Conservation (phyloP, 2,888 invertebrate species). For the Napeogenes inachia region DNA sequence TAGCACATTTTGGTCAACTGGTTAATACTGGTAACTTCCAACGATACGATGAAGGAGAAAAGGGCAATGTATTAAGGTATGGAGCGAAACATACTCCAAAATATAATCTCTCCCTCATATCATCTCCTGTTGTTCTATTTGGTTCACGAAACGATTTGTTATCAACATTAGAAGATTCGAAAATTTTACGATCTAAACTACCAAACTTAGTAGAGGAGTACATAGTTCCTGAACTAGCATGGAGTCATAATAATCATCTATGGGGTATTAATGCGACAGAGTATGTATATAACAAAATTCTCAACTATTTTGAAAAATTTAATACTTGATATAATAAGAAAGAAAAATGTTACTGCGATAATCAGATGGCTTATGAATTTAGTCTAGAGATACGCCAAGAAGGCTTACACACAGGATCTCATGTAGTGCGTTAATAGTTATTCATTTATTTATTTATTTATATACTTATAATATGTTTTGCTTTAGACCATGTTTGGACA, state of each 20-base stretch:
- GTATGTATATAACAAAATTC: conserved; percentile 49
- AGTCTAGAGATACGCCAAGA: too few relatives aligned
- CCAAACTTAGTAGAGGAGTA: conserved; percentile 78
- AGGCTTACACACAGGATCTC: too few relatives aligned
- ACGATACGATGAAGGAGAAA: conserved; percentile 56
- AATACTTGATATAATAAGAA: conserved; percentile 9
- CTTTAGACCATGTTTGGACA: neutral
- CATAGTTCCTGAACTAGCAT: conserved; percentile 71
- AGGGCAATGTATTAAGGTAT: conserved; percentile 54
- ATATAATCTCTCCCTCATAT: conserved; percentile 54
- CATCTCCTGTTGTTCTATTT: conserved; percentile 59
- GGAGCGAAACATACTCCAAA: conserved; percentile 50
- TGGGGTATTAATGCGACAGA: conserved; percentile 52
- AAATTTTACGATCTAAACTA: conserved; percentile 70
- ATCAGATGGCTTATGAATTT: too few relatives aligned
- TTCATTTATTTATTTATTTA: neutral
- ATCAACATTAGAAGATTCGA: conserved; percentile 76
- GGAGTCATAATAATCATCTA: conserved; percentile 66
- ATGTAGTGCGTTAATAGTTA: neutral
- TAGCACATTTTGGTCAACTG: conserved; percentile 76
- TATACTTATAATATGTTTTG: neutral
- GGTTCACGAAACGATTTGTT: conserved; percentile 79
- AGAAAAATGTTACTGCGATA: too few relatives aligned
- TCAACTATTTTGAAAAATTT: conserved; percentile 43
- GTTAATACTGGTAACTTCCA: conserved; percentile 51